Evolutionary conservation across 2,113 vertebrate genomes (phyloP).

Genomic region (Crotalus helleri): DNA sequence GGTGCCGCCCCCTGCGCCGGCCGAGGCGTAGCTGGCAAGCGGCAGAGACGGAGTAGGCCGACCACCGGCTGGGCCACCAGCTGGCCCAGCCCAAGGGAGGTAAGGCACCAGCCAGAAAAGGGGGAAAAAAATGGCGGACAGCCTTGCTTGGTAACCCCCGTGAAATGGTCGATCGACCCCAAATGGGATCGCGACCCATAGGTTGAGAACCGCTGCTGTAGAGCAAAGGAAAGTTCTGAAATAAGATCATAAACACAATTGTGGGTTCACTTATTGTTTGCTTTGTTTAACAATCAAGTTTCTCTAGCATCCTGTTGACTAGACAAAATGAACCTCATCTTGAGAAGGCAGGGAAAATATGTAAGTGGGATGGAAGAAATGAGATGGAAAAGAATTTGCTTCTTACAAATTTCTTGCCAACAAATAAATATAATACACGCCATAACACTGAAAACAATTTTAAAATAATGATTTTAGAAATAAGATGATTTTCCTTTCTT

Average conservation of each 20-base stretch:
- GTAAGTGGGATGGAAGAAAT: neutral
- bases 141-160: too few relatives aligned
- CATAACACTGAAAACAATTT: neutral
- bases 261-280: neutral
- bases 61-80: too few relatives aligned
- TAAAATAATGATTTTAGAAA: neutral
- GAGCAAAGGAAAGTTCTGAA: neutral
- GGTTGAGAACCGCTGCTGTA: neutral
- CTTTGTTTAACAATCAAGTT: neutral
- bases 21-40: too few relatives aligned
- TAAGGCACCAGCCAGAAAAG: too few relatives aligned
- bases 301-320: neutral
- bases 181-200: too few relatives aligned
- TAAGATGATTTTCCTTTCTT: neutral
- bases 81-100: too few relatives aligned
- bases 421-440: neutral
- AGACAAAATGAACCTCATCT: neutral
- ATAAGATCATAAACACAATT: neutral
- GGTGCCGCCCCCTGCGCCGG: too few relatives aligned
- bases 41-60: too few relatives aligned
- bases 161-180: too few relatives aligned
- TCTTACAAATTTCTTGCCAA: neutral
- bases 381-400: neutral
- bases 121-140: too few relatives aligned
- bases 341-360: neutral